Evolutionary conservation across 2,113 vertebrate genomes (phyloP), one percentile per base, ranked within the genome.

Genomic region (Corvus moneduloides): DNA sequence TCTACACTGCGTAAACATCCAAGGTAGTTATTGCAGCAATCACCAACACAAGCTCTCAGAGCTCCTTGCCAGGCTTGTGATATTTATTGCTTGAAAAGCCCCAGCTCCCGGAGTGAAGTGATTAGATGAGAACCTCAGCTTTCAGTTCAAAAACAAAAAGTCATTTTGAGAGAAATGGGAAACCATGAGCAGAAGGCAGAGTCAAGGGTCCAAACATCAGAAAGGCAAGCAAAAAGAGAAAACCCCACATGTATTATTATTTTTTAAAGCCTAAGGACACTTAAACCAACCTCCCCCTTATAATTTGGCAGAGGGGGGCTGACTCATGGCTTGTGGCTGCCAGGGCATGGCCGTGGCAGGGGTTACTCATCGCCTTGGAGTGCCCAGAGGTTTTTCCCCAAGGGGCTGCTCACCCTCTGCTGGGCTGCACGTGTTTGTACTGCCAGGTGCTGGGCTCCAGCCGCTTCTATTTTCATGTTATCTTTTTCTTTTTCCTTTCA

Each of bases 51-150:
- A 80, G 88, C 64, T 89, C 64, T 93, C 75, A 46, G 87, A 96
- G 90, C 48, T 96, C 54, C 59, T 59, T 94, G 87, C 92, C 91
- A 91, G 59, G 32, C 35, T 75, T 95, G 85, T 66, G 64, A 90
- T 96, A 90, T 94, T 97, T 96, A 78, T 86, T 96, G 68, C 91
- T 96, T 80, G 59, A 77, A 93, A 93, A 96, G 78, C 39, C 76
- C 33, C 54, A 93, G 76, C 87, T 97, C 90, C 92, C 67, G 72
- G 46, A 80, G 81, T 71, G 64, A 86, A 78, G 49, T 58, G 84
- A 94, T 93, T 52, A 81, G 90, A 94, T 20, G 85, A 93, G 63
- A 92, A 92, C 64, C 63, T 80, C 68, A 7, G 28, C 61, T 90
- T 77, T 43, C 59, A n/a, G 63, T 49, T 84, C 9, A 89, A 81